Evolutionary conservation across 2,888 invertebrate genomes (phyloP), one percentile per base, ranked within the genome.

Genomic region (Lamellibrachia satsuma): DNA sequence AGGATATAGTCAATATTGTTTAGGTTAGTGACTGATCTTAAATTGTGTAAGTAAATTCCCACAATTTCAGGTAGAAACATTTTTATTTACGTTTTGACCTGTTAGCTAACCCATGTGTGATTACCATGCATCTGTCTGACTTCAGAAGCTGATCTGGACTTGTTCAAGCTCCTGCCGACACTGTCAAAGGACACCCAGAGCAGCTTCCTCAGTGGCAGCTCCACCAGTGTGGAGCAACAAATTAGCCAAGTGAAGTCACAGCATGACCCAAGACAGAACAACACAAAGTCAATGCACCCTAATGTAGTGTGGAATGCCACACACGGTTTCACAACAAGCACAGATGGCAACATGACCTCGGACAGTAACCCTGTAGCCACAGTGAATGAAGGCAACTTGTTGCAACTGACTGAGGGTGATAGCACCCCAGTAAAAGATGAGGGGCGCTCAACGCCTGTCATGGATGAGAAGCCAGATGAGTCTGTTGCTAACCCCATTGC

Each of bases 371-470:
- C 75, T 6, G 75, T 75, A 6, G 75, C 75, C 75, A 75, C 75
- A 22, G 75, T 75, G 75, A 75, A 75, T n/a, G 75, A 91, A n/a
- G 91, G 52, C 39, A 91, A 52, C 39, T 91, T 91, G 52, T 91
- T 91, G 52, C 51, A 91, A 27, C 51, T 91, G 15, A 91, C 52
- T 27, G 55, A 92, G 27, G 55, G 75, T 22, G 22, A 75, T 75
- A 75, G 75, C 22, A 75, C 75, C 75, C 75, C 52, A 52, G 92
- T 52, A 22, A 52, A 90, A 27, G 92, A 93, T 6, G 93, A 92
- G 22, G 92, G 93, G 11, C 91, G 93, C 22, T 92, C 91, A 52
- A 93, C 93, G 22, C 93, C 93, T 3, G 93, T 93, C n/a, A 57
- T 91, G 93, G 93, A 93, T 39, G 93, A 93, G 92, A 91, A 90